Evolutionary conservation across 2,797 vertebrate genomes (phyloP).

Genomic region (Lagorchestes hirsutus): DNA sequence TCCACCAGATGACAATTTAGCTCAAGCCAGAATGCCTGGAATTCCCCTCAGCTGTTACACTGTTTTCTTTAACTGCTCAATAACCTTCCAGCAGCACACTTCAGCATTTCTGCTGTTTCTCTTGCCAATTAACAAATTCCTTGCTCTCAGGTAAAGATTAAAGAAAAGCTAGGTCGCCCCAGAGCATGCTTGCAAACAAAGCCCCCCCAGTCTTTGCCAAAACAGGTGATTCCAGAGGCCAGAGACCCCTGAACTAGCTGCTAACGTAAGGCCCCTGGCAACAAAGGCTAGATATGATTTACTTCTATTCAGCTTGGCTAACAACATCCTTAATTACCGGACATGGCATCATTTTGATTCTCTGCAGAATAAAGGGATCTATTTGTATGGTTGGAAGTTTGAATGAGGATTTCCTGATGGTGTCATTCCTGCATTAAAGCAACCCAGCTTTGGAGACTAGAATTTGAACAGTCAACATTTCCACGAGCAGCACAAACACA

Average conservation of each 20-base stretch:
- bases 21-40: slow-evolving; percentile 71
- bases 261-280: slow-evolving; percentile 57
- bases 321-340: slow-evolving; percentile 85
- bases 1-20: slow-evolving; percentile 34
- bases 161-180: slow-evolving; percentile 75
- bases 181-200: slow-evolving; percentile 78
- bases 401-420: slow-evolving; percentile 89
- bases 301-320: slow-evolving; percentile 77
- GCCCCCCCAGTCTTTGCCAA: slow-evolving; percentile 71
- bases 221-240: slow-evolving; percentile 80
- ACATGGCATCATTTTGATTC: slow-evolving; percentile 88
- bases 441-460: slow-evolving; percentile 78
- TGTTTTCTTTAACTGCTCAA: slow-evolving; percentile 65
- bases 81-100: slow-evolving; percentile 52
- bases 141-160: slow-evolving; percentile 74
- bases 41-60: slow-evolving; percentile 56
- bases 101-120: slow-evolving; percentile 61
- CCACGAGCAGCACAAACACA: slow-evolving; percentile 62
- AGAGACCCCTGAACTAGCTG: slow-evolving; percentile 71
- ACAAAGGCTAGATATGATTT: slow-evolving; percentile 72
- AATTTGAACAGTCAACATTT: slow-evolving; percentile 83
- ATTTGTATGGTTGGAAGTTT: slow-evolving; percentile 86
- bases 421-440: slow-evolving; percentile 85
- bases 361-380: slow-evolving; percentile 86
- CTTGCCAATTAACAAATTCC: slow-evolving; percentile 76